Conservation (phyloP, 2,888 invertebrate genomes). For the Phrixothrix hirtus region DNA sequence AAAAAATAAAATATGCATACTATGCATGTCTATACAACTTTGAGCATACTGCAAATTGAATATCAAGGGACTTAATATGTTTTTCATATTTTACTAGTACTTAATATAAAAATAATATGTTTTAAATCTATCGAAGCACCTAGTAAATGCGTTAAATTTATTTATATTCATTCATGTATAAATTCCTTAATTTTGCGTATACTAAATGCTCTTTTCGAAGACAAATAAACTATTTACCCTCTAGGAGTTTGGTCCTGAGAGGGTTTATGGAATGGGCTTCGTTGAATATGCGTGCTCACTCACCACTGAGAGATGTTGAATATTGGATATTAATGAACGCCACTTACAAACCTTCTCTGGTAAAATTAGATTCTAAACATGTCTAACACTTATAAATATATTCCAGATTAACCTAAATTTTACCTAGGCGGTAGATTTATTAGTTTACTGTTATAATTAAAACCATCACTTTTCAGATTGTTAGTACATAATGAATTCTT, state of each 20-base stretch:
- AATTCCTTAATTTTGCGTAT: not conserved
- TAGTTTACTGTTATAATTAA: too few relatives aligned
- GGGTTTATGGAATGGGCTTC: slow-evolving; percentile 30
- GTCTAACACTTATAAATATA: slow-evolving; percentile 29
- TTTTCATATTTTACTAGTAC: too few relatives aligned
- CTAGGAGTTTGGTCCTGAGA: slow-evolving; percentile 27
- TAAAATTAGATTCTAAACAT: slow-evolving; percentile 32
- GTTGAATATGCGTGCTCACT: slow-evolving; percentile 36
- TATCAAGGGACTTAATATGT: too few relatives aligned
- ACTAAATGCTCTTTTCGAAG: slow-evolving; percentile 9
- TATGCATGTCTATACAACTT: too few relatives aligned
- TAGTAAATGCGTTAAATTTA: too few relatives aligned
- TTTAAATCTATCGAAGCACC: too few relatives aligned
- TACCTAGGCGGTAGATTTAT: slow-evolving; percentile 17
- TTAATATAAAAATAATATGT: too few relatives aligned
- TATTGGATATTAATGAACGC: slow-evolving; percentile 37
- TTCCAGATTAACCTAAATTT: slow-evolving; percentile 20
- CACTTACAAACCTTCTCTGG: slow-evolving; percentile 30
- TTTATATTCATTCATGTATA: too few relatives aligned
- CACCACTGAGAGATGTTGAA: slow-evolving; percentile 35
- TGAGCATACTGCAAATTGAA: too few relatives aligned
- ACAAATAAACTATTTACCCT: slow-evolving; percentile 26
- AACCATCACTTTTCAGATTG: too few relatives aligned
- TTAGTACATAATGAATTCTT: not conserved
- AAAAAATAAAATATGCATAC: too few relatives aligned